Conservation (phyloP, 1,140 invertebrate species). For the Drosophila takahashii region DNA sequence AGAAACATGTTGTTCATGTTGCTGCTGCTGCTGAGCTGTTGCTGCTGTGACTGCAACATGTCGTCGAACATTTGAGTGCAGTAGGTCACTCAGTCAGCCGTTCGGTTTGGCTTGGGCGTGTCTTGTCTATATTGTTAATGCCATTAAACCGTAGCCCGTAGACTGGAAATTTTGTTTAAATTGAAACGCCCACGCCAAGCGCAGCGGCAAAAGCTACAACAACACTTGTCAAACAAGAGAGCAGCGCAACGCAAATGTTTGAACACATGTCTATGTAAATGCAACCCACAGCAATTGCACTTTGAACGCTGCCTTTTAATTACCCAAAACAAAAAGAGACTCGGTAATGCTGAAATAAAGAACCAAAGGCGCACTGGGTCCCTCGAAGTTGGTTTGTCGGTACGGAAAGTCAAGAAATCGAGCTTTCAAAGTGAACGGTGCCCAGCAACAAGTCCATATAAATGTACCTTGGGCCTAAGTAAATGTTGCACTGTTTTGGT, state of each 20-base stretch:
- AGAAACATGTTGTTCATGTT: constrained; percentile 26
- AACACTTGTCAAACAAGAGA: constrained; percentile 54
- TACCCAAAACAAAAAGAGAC: constrained; percentile 58
- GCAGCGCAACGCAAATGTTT: constrained; percentile 56
- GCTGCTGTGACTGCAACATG: constrained; percentile 49
- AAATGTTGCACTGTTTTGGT: constrained; percentile 13
- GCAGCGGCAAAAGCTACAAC: constrained; percentile 15
- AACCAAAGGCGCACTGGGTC: constrained; percentile 46
- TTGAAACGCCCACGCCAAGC: constrained; percentile 72
- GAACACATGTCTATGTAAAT: constrained; percentile 71
- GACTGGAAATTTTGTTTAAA: constrained; percentile 70
- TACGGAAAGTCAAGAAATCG: constrained; percentile 34
- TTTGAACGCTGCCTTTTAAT: constrained; percentile 78
- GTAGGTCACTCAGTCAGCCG: constrained; percentile 56
- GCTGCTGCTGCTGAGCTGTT: constrained; percentile 4
- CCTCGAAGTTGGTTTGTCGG: neutral
- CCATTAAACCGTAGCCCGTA: constrained; percentile 62
- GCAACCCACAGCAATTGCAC: constrained; percentile 73
- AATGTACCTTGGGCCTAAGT: constrained; percentile 9
- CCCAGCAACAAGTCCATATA: constrained; percentile 13
- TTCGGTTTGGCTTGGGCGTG: constrained; percentile 44
- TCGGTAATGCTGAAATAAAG: constrained; percentile 33
- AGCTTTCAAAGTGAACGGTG: constrained; percentile 67
- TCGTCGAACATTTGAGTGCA: constrained; percentile 60
- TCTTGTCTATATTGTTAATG: constrained; percentile 54